These are phyloP conservation scores for Aplysina aerophoba DNA, from an alignment of 37 sponge, comb jelly and placozoan species.

Conservation along the genomic window DNA sequence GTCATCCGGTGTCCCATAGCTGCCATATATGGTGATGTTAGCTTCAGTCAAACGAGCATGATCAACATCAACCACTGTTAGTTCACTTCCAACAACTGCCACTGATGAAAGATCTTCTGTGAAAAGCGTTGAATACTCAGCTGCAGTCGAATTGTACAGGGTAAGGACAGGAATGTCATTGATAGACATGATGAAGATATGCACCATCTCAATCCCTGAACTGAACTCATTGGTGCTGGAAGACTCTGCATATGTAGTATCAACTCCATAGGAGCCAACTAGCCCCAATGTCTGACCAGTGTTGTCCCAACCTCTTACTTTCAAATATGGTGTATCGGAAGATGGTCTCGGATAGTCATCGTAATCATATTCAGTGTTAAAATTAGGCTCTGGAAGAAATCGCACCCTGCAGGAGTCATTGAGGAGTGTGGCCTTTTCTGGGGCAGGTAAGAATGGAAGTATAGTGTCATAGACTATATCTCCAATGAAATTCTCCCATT, in stretches of 20 bases:
- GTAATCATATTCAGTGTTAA: constrained; percentile 79
- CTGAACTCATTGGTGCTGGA: constrained; percentile 81
- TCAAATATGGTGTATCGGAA: constrained; percentile 68
- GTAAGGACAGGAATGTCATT: constrained; percentile 73
- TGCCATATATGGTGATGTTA: constrained; percentile 77
- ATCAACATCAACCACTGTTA: constrained; percentile 78
- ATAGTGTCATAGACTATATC: constrained; percentile 61
- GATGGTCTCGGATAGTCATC: constrained; percentile 48
- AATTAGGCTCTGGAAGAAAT: constrained; percentile 71
- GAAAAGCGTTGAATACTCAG: constrained; percentile 44
- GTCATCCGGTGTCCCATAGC: constrained; percentile 24
- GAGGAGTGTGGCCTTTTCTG: constrained; percentile 81
- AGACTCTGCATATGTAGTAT: constrained; percentile 59
- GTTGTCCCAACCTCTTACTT: constrained; percentile 83
- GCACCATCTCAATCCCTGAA: constrained; percentile 2
- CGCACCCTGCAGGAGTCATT: constrained; percentile 72
- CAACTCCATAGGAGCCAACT: constrained; percentile 83
- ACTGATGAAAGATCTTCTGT: constrained; percentile 73
- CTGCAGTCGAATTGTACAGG: constrained; percentile 49
- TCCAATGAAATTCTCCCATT: constrained; percentile 84
- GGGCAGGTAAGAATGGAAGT: constrained; percentile 68
- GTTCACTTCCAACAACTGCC: constrained; percentile 54
- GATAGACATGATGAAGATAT: constrained; percentile 51
- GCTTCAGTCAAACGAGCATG: constrained; percentile 64
- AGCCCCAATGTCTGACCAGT: constrained; percentile 70